phyloP scores from a whole-genome alignment of 2,888 invertebrate genomes.

The Diplolepis rosae region DNA sequence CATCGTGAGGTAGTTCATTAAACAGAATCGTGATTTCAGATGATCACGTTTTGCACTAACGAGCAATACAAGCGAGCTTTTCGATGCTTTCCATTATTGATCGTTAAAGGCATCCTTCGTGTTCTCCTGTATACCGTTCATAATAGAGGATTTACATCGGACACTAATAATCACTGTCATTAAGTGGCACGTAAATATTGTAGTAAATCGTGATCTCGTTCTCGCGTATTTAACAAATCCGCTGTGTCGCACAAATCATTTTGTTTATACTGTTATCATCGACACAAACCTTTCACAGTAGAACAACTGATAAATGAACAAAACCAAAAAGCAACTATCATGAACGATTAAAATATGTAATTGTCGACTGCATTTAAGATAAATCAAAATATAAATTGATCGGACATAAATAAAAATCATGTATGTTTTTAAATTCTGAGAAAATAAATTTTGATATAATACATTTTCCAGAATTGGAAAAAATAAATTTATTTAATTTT shows the following conservation, averaged over 20 bases:
- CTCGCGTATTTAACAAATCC: constrained; percentile 10
- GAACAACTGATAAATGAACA: neutral
- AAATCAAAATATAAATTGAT: too few relatives aligned
- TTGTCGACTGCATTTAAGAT: too few relatives aligned
- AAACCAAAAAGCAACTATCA: neutral
- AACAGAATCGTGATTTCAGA: constrained; percentile 12
- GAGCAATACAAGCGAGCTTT: constrained; percentile 45
- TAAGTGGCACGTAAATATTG: constrained; percentile 34
- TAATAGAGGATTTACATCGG: constrained; percentile 48
- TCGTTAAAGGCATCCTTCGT: constrained; percentile 39
- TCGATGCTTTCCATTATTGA: constrained; percentile 40
- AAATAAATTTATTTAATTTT: too few relatives aligned
- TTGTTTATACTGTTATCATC: neutral
- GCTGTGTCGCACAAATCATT: constrained; percentile 2
- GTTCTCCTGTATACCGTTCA: constrained; percentile 39
- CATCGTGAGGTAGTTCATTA: constrained; percentile 4
- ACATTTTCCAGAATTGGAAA: too few relatives aligned
- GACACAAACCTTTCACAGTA: constrained; percentile 4
- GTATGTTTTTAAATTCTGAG: too few relatives aligned
- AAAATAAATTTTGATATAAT: too few relatives aligned
- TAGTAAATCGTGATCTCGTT: constrained; percentile 15
- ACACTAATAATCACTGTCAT: constrained; percentile 44
- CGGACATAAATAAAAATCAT: too few relatives aligned
- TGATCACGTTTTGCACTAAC: constrained; percentile 41
- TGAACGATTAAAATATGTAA: neutral